phyloP scores from a whole-genome alignment of 2,797 vertebrate genomes.

The Zenarchopterus dispar region DNA sequence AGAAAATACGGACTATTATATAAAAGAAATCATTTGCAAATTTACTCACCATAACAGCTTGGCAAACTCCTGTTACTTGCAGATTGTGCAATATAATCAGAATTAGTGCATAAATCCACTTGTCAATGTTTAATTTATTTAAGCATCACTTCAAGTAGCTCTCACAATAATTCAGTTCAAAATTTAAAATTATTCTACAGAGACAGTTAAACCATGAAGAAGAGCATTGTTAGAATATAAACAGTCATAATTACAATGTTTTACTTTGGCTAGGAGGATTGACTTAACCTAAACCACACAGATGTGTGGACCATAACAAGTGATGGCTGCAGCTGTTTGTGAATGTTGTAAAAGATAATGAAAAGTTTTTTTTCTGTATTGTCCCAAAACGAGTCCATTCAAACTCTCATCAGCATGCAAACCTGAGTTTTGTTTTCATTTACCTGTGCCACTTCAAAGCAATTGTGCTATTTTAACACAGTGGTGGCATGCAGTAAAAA shows the following conservation, averaged over 20 bases:
- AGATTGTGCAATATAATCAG: too few relatives aligned
- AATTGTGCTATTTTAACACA: slow-evolving; percentile 49
- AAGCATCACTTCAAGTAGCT: too few relatives aligned
- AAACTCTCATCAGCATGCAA: slow-evolving; percentile 55
- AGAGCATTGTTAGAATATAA: not conserved
- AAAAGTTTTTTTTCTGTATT: slow-evolving; percentile 37
- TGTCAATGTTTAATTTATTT: too few relatives aligned
- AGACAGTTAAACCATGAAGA: slow-evolving; percentile 1
- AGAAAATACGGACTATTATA: too few relatives aligned
- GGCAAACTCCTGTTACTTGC: too few relatives aligned
- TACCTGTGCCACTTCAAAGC: slow-evolving; percentile 55
- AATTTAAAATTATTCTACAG: too few relatives aligned
- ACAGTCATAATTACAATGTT: not conserved
- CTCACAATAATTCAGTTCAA: too few relatives aligned
- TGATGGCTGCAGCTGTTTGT: slow-evolving; percentile 58
- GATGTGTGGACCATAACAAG: slow-evolving; percentile 12
- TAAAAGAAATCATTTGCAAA: too few relatives aligned
- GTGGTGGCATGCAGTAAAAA: slow-evolving; percentile 68
- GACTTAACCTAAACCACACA: not conserved
- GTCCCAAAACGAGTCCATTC: slow-evolving; percentile 35
- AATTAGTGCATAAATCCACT: too few relatives aligned
- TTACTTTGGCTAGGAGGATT: not conserved
- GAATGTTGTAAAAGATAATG: slow-evolving; percentile 60
- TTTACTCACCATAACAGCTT: too few relatives aligned
- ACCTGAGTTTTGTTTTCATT: slow-evolving; percentile 50